Base-by-base conservation (phyloP, 2,888 invertebrate genomes). In the Tenthredo distinguenda region DNA sequence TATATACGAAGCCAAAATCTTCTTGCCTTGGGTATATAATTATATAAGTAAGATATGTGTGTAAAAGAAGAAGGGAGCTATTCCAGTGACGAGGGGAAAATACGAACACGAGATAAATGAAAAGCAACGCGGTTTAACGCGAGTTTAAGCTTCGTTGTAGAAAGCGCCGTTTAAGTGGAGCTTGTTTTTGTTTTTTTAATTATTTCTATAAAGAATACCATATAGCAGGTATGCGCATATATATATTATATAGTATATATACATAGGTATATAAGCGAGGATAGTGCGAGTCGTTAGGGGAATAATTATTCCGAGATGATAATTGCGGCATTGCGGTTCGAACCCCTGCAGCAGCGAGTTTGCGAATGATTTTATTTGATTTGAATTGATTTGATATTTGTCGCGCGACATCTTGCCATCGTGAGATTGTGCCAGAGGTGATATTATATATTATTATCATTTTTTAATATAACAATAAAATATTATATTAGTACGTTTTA, bases 381-480 rank as follows among this genome's bases (percentile, higher is more conserved):
- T n/a, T 31, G 37, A 86, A 86, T 89, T 90, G 31, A 34, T 15
- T 68, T 31, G 31, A 34, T 88, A 88, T 89, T 89, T 90, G 90
- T 91, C 92, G 92, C 77, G 77, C 92, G 91, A 93, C 92, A 90
- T 93, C 93, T 93, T 93, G 93, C 93, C 93, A 93, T 92, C 92
- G 92, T 93, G 93, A 93, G 93, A 93, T 93, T 93, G 92, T 93
- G 93, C 92, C 93, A 93, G 93, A 93, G 93, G 93, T 93, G 93
- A 93, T 93, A 93, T 93, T 93, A 93, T 93, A 93, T 92, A 93
- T 93, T 83, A 40, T 68, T 68, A 65, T 71, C 21, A 47, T 68
- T 43, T 77, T 84, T 84, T 77, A 74, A 74, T 77, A 84, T 84
- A 74, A 84, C 55, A 93, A 93, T 93, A 93, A 93, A 93, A 93